Base-by-base conservation (phyloP, 2,888 invertebrate genomes). In the Callosobruchus maculatus region DNA sequence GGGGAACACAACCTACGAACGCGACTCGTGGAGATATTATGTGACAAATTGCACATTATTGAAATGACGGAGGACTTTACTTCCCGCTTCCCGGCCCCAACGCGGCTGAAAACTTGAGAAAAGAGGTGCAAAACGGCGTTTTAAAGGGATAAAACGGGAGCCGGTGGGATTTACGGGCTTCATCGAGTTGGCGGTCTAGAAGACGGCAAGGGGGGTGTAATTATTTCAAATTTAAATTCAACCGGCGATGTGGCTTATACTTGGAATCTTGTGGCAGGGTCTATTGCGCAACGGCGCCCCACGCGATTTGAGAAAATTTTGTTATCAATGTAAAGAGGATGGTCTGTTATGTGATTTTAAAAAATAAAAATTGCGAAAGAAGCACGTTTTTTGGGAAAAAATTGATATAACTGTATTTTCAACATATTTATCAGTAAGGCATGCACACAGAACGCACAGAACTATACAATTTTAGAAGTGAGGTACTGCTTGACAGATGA, bases 11-110 rank as follows among this genome's bases (percentile, higher is more conserved):
- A 49, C 49, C 49, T 49, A 49, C 49, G 9, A 49, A 49, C 49
- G 49, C 49, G 77, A 74, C 72, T 72, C 7, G 82, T 75, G 78
- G 79, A 79, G 82, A 85, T 85, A 85, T 84, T 85, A 84, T 85
- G 85, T 85, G 85, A 86, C 86, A 86, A 86, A 86, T 86, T 85
- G 84, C 84, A 82, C 84, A 84, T 85, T 85, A 86, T 85, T 84
- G 85, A 83, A 83, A 84, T 83, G 84, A 83, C 82, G 81, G 81
- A 81, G 80, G 79, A 80, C 76, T 49, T 49, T 49, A 75, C 77
- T 79, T n/a, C 77, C 76, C 77, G 79, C 79, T 76, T 76, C 22
- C 68, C 78, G 79, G 3, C 26, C 26, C 3, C 7, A 7, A 2
- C 3, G 26, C 26, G 26, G 77, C 76, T 76, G 77, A 78, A 78